Base-by-base conservation (phyloP, 2,113 vertebrate species). In the Chelonoidis abingdonii region DNA sequence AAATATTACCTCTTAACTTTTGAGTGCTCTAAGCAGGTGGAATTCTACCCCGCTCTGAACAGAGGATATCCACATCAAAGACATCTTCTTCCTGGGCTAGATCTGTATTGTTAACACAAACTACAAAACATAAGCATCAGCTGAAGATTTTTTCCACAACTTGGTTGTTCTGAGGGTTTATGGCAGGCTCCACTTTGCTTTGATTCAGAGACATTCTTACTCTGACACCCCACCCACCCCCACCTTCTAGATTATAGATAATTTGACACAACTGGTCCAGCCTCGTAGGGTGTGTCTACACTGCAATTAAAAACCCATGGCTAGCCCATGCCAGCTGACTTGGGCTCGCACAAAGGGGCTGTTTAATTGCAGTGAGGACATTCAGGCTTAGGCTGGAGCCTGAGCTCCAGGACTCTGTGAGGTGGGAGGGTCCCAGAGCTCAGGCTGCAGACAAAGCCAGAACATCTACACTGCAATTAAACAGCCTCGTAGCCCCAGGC, bases 21-120 rank as follows among this genome's bases (percentile, higher is more conserved):
- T 88, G 17, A 59, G 10, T 84, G 92, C 41, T 14, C 10, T 52
- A 25, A 38, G 7, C 62, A 65, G 62, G 7, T 65, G 62, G 16
- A n/a, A 17, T 35, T 65, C 16, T 17, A 65, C 6, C 4, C 13
- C 80, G 19, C 83, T n/a, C 7, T 90, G 80, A 75, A n/a, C 44
- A 1, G 13, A 41, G 79, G 2, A 52, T 25, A 52, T 7, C 8
- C 41, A 38, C 5, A 10, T 16, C 1, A 41, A 0, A 56, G 3
- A 49, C 21, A 31, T 31, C 91, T 84, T 83, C 11, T 85, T 52
- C 13, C 13, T 57, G 35, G 84, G 1, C 9, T 3, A 92, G 87
- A 82, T 31, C 17, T 59, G 1, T 35, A 44, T 38, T 69, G 12
- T 31, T 86, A 47, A 53, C 91, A 89, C 2, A 87, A 81, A 76